phyloP scores from a whole-genome alignment of 2,888 invertebrate species.

The Ctenicera cuprea region DNA sequence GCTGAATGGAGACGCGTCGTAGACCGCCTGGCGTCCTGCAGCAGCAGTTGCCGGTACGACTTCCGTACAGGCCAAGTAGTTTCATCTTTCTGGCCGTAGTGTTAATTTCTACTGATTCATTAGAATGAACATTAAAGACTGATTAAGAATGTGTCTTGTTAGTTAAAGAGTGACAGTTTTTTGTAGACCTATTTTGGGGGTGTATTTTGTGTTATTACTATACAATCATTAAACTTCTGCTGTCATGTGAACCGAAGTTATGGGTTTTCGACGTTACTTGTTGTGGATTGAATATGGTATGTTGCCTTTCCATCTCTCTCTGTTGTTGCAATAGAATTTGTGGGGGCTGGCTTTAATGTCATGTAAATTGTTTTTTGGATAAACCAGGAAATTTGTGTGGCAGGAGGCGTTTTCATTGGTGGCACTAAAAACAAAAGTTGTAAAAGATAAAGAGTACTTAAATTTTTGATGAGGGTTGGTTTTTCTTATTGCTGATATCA shows the following conservation, averaged over 20 bases:
- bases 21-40: constrained; percentile 55
- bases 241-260: constrained; percentile 30
- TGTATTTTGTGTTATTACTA: neutral
- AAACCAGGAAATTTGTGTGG: too few species aligned
- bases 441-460: too few species aligned
- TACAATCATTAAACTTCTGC: neutral
- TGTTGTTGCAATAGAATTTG: neutral
- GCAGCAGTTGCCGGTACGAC: constrained; percentile 50
- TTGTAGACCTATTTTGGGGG: neutral
- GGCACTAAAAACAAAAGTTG: too few species aligned
- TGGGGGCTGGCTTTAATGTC: neutral
- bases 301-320: neutral
- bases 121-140: neutral
- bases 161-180: constrained; percentile 14
- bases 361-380: constrained; percentile 2
- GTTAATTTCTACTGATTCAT: neutral
- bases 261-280: constrained; percentile 24
- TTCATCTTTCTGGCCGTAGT: neutral
- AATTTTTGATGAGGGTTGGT: too few species aligned
- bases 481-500: too few species aligned
- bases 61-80: constrained; percentile 36
- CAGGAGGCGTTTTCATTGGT: too few species aligned
- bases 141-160: constrained; percentile 19
- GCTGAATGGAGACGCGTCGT: constrained; percentile 54
- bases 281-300: constrained; percentile 30